These are phyloP conservation scores for Istiophorus platypterus DNA, from an alignment of 2,113 vertebrate genomes.

Conservation along the genomic window DNA sequence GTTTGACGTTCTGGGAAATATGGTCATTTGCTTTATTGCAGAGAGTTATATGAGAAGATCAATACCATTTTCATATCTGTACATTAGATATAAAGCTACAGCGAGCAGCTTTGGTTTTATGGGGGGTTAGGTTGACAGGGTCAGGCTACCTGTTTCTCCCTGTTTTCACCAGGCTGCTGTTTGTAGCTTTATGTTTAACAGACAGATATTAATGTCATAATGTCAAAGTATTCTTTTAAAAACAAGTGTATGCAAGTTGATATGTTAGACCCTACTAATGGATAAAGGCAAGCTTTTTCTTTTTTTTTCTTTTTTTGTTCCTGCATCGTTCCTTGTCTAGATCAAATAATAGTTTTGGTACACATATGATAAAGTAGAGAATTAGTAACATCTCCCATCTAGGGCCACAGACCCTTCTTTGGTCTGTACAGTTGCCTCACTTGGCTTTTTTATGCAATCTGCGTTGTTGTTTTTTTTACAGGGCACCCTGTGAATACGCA, in stretches of 20 bases:
- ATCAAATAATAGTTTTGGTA: not conserved
- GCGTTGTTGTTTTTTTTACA: constrained; percentile 37
- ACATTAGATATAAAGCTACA: too few species aligned
- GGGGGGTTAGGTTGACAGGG: too few species aligned
- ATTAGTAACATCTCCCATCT: not conserved
- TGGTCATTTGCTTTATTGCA: too few species aligned
- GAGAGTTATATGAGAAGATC: too few species aligned
- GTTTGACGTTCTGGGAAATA: too few species aligned
- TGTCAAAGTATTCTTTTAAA: not conserved
- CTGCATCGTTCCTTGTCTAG: not conserved
- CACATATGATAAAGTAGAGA: not conserved
- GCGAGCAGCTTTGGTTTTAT: too few species aligned
- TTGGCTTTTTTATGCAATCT: constrained; percentile 14
- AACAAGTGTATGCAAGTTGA: not conserved
- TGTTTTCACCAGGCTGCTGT: too few species aligned
- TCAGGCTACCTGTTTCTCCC: too few species aligned
- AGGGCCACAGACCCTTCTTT: not conserved
- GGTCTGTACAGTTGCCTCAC: constrained; percentile 4
- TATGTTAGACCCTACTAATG: not conserved
- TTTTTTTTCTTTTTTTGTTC: too few species aligned
- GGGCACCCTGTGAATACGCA: constrained; percentile 32
- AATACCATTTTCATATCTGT: too few species aligned
- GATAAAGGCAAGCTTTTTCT: not conserved
- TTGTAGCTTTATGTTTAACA: too few species aligned
- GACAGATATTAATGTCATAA: too few species aligned